Conservation (phyloP, 2,797 vertebrate genomes). For the Meriones psammophilus region DNA sequence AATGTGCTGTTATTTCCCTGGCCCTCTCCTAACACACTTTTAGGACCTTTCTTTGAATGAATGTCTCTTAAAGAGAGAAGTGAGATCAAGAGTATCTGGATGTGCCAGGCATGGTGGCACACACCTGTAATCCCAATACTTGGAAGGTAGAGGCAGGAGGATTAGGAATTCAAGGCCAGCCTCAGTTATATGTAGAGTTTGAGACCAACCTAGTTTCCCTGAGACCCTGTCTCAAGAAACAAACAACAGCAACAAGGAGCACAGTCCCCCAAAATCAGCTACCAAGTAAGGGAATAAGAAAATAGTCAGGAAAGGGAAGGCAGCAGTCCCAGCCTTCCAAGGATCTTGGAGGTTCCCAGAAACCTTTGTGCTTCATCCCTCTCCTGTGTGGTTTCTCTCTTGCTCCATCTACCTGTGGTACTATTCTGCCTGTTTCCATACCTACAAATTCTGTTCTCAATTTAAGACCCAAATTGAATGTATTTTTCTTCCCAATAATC, state of each 20-base stretch:
- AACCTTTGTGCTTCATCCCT: not conserved
- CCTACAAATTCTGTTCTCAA: not conserved
- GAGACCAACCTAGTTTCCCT: not conserved
- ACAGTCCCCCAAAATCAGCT: not conserved
- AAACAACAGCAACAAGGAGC: not conserved
- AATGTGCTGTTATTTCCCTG: not conserved
- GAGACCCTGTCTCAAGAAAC: not conserved
- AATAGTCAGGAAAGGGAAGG: not conserved
- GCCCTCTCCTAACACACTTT: not conserved
- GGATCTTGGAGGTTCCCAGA: not conserved
- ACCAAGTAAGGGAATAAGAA: not conserved
- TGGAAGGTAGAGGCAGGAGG: not conserved
- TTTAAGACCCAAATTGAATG: not conserved
- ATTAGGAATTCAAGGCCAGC: not conserved
- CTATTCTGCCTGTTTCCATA: not conserved
- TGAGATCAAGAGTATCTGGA: not conserved
- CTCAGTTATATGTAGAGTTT: not conserved
- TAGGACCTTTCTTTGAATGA: slow-evolving; percentile 37
- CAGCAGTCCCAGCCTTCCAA: not conserved
- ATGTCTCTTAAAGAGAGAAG: not conserved
- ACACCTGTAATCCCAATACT: no score
- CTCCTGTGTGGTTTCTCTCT: not conserved
- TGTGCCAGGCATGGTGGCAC: not conserved
- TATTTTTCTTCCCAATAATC: not conserved
- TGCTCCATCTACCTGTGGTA: not conserved